phyloP scores from a whole-genome alignment of 2,888 invertebrate genomes.

The Diarsia brunnea region DNA sequence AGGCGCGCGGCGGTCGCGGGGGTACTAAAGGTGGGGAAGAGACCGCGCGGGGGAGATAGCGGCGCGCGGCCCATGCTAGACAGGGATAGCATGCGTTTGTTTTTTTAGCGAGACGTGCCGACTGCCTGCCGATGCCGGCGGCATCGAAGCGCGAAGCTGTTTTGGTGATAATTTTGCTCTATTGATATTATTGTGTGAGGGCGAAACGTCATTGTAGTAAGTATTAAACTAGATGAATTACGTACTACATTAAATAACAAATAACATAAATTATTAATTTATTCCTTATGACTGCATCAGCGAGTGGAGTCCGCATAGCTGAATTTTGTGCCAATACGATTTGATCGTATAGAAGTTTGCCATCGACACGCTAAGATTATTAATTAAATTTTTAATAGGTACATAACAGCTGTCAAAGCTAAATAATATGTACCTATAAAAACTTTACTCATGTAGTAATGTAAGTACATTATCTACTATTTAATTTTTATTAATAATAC shows the following conservation, averaged over 20 bases:
- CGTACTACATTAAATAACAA: no score
- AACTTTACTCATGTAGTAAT: neutral
- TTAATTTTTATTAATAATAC: neutral
- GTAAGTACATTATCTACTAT: neutral
- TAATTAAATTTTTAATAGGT: neutral
- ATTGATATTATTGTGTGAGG: neutral
- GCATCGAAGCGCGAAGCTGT: neutral
- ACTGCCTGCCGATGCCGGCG: neutral
- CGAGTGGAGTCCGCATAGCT: no score
- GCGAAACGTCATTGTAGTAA: no score
- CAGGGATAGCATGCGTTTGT: slow-evolving; percentile 26
- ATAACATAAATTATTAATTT: no score
- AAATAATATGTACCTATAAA: neutral
- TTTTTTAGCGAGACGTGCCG: neutral
- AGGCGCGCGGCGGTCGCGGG: slow-evolving; percentile 29
- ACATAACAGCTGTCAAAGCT: no score
- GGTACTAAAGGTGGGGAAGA: slow-evolving; percentile 21
- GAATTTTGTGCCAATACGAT: no score
- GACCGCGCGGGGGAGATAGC: neutral
- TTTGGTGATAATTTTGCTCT: neutral
- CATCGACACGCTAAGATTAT: no score
- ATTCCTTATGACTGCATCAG: no score
- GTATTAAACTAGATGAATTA: neutral
- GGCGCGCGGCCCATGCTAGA: neutral
- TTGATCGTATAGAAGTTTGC: no score